These are phyloP conservation scores for Athalia rosae DNA, from an alignment of 2,888 invertebrate genomes.

Conservation along the genomic window DNA sequence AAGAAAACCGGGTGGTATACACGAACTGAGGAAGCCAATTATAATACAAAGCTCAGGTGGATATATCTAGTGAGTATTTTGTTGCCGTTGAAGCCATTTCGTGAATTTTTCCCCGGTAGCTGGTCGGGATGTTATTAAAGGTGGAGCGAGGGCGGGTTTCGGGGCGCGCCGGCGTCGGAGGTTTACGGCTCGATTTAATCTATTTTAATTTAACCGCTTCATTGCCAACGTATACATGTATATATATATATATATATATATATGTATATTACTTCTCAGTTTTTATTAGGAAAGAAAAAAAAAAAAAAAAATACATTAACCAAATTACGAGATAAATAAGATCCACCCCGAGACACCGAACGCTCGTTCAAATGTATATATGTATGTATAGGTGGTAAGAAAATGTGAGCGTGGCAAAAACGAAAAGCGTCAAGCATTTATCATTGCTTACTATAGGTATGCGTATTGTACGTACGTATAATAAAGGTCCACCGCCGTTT, in stretches of 20 bases:
- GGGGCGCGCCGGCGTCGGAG: background rate
- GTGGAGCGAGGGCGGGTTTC: background rate
- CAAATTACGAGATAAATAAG: slow-evolving; percentile 38
- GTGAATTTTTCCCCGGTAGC: background rate
- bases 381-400: too few relatives aligned
- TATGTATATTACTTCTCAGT: background rate
- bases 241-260: too few relatives aligned
- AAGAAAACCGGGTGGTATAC: background rate
- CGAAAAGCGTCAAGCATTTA: slow-evolving; percentile 22
- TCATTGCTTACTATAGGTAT: background rate
- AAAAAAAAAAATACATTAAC: slow-evolving; percentile 25
- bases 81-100: background rate
- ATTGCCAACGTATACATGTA: slow-evolving; percentile 6
- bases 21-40: background rate
- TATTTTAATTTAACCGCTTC: slow-evolving; percentile 16
- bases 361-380: background rate
- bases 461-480: too few relatives aligned
- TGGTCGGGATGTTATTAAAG: background rate
- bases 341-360: slow-evolving; percentile 6
- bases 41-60: background rate
- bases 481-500: too few relatives aligned
- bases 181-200: slow-evolving; percentile 14
- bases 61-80: background rate
- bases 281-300: background rate
- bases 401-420: background rate